Evolutionary conservation across 2,113 vertebrate genomes (phyloP).

Genomic region (Chlorocebus sabaeus): DNA sequence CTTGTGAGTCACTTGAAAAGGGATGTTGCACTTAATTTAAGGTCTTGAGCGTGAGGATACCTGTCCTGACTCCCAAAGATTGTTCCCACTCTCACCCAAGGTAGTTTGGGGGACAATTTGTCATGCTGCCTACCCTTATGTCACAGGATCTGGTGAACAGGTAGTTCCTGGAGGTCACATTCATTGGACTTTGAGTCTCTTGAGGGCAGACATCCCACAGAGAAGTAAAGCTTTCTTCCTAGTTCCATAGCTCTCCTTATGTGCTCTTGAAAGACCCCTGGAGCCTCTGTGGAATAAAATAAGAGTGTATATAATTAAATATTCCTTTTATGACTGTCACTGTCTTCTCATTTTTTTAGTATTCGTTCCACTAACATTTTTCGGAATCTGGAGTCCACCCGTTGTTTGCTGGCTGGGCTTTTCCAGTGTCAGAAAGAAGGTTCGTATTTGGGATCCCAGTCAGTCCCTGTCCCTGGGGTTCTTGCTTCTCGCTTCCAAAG

Average conservation of each 20-base stretch:
- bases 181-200: background rate
- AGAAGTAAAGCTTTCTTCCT: background rate
- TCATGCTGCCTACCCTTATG: background rate
- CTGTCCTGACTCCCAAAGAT: background rate
- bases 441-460: conserved; percentile 76
- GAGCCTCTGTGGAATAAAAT: background rate
- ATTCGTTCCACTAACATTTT: conserved; percentile 94
- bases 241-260: background rate
- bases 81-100: background rate
- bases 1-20: conserved; percentile 88
- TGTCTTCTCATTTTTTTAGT: conserved; percentile 77
- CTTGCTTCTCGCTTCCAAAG: background rate
- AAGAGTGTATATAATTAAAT: background rate
- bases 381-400: conserved; percentile 95
- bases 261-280: background rate
- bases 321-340: background rate
- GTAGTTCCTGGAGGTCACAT: background rate
- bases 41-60: background rate
- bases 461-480: background rate
- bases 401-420: conserved; percentile 93
- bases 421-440: conserved; percentile 93
- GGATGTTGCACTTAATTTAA: background rate
- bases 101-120: background rate
- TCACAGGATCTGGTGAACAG: background rate
- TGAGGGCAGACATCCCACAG: background rate